Conservation (phyloP, 2,888 invertebrate genomes). For the Pammene aurita region DNA sequence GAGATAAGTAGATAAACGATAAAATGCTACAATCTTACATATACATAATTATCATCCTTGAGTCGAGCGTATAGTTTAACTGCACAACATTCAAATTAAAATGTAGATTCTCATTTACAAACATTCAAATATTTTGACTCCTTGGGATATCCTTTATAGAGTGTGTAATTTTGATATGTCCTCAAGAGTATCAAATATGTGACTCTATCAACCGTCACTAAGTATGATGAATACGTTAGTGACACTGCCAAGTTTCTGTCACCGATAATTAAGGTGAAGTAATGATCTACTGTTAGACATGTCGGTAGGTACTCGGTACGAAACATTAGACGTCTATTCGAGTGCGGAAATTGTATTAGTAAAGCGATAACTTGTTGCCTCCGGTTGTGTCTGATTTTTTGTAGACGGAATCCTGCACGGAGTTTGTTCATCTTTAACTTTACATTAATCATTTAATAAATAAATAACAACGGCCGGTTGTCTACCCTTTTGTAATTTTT, state of each 20-base stretch:
- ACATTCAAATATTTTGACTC: too few species aligned
- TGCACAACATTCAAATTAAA: too few species aligned
- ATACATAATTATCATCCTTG: too few species aligned
- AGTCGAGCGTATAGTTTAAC: too few species aligned
- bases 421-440: too few species aligned
- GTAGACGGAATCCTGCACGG: too few species aligned
- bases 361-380: background rate
- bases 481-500: too few species aligned
- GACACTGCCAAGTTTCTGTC: slow-evolving; percentile 31
- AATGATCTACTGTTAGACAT: slow-evolving; percentile 19
- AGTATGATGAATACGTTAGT: slow-evolving; percentile 28
- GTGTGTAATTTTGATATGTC: slow-evolving; percentile 8
- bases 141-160: background rate
- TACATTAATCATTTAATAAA: too few species aligned
- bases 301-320: background rate
- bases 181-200: slow-evolving; percentile 15
- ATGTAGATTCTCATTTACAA: too few species aligned
- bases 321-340: slow-evolving; percentile 4
- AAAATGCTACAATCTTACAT: too few species aligned
- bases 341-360: background rate
- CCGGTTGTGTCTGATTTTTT: background rate
- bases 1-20: too few species aligned
- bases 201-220: slow-evolving; percentile 27
- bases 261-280: slow-evolving; percentile 28
- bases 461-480: too few species aligned